Evolutionary conservation across 2,113 vertebrate species (phyloP), one percentile per base, ranked within the genome.

Genomic region (Eulacestoma nigropectus): DNA sequence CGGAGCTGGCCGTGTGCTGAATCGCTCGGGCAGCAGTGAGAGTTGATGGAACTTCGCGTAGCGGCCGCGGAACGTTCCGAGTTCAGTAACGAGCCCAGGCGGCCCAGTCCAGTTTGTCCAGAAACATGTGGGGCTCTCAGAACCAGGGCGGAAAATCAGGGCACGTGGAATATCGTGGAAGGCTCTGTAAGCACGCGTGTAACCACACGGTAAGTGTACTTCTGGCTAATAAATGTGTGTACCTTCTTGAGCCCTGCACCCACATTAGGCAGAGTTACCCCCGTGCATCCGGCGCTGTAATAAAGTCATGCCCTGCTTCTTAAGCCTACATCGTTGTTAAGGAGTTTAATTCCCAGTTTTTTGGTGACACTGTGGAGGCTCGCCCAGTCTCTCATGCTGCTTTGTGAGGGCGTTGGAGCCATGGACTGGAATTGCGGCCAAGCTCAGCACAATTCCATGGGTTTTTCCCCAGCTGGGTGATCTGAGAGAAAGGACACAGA

Each of bases 351-450:
- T 41, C 9, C 15, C 19, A 11, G 10, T 13, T 47, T 47, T 64
- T 39, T 32, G 18, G 59, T 33, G 30, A 4, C 60, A 4, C 19
- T 29, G 42, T 8, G 30, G 33, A 17, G 50, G 44, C 62, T 64
- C 9, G 4, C 4, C 10, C 22, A 0, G 1, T 2, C 23, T 23
- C 63, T 23, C 27, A 1, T 4, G 0, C 5, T 3, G 22, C 41
- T 10, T 1, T 11, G 12, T 25, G 52, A 46, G 47, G 47, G 17
- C 50, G 21, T 1, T 0, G 7, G 26, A 5, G 10, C 21, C 7
- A 0, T 7, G 44, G 32, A 1, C 35, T 44, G 5, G 25, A 4
- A 4, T 0, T 6, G 20, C 12, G 33, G 33, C 33, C 53, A 7
- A 1, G 13, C 14, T 17, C 35, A 8, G 64, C 59, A 12, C 59